Evolutionary conservation across 2,113 vertebrate species (phyloP).

Genomic region (Nansenia antarctica): DNA sequence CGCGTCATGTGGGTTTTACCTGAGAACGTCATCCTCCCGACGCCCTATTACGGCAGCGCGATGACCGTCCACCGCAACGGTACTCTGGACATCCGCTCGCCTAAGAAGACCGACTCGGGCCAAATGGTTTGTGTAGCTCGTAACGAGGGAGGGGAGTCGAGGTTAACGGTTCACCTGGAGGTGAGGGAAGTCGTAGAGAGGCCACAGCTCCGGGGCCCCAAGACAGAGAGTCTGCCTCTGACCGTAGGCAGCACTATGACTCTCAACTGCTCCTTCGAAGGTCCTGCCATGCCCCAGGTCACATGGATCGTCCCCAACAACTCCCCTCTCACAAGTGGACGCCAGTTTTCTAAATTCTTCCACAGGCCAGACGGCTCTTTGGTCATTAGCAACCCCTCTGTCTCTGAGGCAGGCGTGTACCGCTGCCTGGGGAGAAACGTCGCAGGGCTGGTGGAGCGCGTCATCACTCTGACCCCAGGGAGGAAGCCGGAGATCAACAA

Average conservation of each 20-base stretch:
- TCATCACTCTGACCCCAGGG: slow-evolving; percentile 78
- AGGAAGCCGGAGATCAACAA: slow-evolving; percentile 75
- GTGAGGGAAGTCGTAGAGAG: slow-evolving; percentile 70
- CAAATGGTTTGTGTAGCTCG: slow-evolving; percentile 82
- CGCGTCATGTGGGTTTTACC: slow-evolving; percentile 87
- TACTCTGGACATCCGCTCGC: slow-evolving; percentile 80
- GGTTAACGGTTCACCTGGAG: slow-evolving; percentile 77
- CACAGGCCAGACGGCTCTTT: slow-evolving; percentile 82
- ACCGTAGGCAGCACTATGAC: slow-evolving; percentile 79
- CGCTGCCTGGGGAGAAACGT: slow-evolving; percentile 82
- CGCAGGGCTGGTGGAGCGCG: slow-evolving; percentile 74
- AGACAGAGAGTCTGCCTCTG: slow-evolving; percentile 73
- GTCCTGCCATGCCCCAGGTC: slow-evolving; percentile 61
- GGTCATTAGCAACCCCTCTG: slow-evolving; percentile 76
- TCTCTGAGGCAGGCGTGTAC: slow-evolving; percentile 82
- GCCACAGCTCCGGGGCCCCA: slow-evolving; percentile 67
- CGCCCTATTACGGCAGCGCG: slow-evolving; percentile 84
- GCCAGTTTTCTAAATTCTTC: slow-evolving; percentile 72
- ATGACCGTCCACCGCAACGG: slow-evolving; percentile 88
- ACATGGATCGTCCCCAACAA: slow-evolving; percentile 88
- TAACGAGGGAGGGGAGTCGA: slow-evolving; percentile 87
- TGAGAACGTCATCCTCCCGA: slow-evolving; percentile 83
- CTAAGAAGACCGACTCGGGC: slow-evolving; percentile 76
- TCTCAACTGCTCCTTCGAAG: slow-evolving; percentile 84
- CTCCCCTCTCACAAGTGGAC: slow-evolving; percentile 73